Base-by-base conservation (phyloP, 1,140 invertebrate genomes). In the Hestina assimilis region DNA sequence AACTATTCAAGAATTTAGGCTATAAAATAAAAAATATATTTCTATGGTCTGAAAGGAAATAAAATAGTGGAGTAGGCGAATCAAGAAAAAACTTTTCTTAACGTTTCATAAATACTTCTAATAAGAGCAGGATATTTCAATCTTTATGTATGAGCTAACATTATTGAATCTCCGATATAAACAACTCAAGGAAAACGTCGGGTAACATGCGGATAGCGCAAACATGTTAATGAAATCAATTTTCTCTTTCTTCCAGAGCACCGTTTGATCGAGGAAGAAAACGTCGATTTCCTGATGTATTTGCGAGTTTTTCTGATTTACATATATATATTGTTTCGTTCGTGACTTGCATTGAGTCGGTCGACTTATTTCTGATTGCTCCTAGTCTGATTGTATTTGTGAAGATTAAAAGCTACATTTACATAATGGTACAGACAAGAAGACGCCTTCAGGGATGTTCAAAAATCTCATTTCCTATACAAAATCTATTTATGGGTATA, bases 201-300 rank as follows among this genome's bases (percentile, higher is more conserved):
- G 57, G 63, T 65, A 71, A 68, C 31, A 35, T 35, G 31, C 31
- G 31, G 31, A 35, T 12, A 15, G 31, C 50, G 48, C 67, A 74
- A 70, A 75, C 68, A 75, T 75, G 66, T 64, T 77, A 80, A 83
- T 83, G 65, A 69, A 83, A 79, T 79, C 72, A 80, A 81, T 77
- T n/a, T 67, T 75, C 60, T 75, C 35, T 35, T 73, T 73, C 61
- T 81, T 78, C 61, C 77, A 79, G 73, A 58, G 41, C 48, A 63
- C 60, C 40, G 35, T 28, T 15, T 24, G 51, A 59, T 28, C 41
- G 51, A 31, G 43, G 28, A 59, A 26, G 50, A 52, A 45, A 43
- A 51, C 38, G 29, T 19, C 29, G 31, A 47, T 38, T 33, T 31
- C 51, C 33, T 62, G 59, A 57, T 55, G 40, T 72, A 78, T 80